These are phyloP conservation scores for Hemaris fuciformis DNA, from an alignment of 2,888 invertebrate species.

Conservation along the genomic window DNA sequence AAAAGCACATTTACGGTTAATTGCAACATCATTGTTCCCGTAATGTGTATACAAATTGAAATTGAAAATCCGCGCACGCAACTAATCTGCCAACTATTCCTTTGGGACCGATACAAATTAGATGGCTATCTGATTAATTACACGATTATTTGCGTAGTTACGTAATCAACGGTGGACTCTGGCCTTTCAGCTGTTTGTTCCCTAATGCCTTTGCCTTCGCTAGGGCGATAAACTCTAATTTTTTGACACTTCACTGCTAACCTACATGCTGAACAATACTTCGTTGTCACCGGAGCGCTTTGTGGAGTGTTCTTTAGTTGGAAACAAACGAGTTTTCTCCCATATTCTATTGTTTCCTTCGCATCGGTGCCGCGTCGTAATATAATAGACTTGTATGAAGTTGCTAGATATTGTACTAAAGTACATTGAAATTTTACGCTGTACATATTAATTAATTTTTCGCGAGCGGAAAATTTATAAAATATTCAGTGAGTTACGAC, in stretches of 20 bases:
- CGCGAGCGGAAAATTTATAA: not conserved
- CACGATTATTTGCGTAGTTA: not conserved
- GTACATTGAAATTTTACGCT: not conserved
- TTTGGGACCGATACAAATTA: conserved; percentile 7
- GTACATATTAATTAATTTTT: not conserved
- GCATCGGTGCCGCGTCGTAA: not conserved
- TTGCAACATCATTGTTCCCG: not conserved
- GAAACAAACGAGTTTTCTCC: conserved; percentile 37
- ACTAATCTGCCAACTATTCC: not conserved
- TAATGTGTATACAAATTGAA: conserved; percentile 1
- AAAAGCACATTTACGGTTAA: not conserved
- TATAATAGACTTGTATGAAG: not conserved
- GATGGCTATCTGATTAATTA: conserved; percentile 6
- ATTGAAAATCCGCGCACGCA: not conserved
- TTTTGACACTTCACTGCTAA: conserved; percentile 10
- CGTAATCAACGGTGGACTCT: not conserved
- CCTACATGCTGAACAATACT: conserved; percentile 2
- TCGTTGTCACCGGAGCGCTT: conserved; percentile 25
- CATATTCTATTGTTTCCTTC: conserved; percentile 23
- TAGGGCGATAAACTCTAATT: conserved; percentile 1
- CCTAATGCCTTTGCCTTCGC: not conserved
- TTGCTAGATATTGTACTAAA: not conserved
- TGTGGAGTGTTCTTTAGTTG: conserved; percentile 25
- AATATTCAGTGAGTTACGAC: not conserved
- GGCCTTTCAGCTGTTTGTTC: not conserved